Evolutionary conservation across 2,888 invertebrate genomes (phyloP), one percentile per base, ranked within the genome.

Genomic region (Spodoptera exigua): DNA sequence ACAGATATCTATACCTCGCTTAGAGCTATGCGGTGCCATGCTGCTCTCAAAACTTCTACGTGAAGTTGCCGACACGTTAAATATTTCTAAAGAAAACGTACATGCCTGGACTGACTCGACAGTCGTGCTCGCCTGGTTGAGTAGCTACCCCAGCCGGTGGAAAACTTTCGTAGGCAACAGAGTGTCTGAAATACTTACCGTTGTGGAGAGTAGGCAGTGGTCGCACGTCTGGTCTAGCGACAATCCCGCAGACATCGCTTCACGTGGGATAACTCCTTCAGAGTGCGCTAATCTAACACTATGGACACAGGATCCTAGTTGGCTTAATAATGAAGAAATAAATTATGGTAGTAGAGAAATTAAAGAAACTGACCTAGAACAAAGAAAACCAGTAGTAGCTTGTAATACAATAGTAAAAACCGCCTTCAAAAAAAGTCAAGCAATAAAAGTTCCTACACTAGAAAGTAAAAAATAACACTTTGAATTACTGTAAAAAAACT

Each of bases 21-120:
- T 48, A 4, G 48, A 48, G 39, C 39, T 48, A 39, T 39, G 37
- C 37, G 39, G 39, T 2, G 32, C 48, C 12, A 39, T 49, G 1
- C 21, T 48, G 21, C 37, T 48, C 3, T 37, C 47, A 7, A 14
- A 48, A 21, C 37, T 48, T 7, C 14, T 45, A 12, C 10, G 16
- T 21, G 45, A 45, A 45, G 34, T 45, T 2, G 45, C 45, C 12
- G 12, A 48, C 14, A 27, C 39, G 14, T 16, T 48, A 16, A 39
- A 7, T 9, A 39, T 48, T 1, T 12, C 21, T 3, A 2, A 10
- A 14, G 21, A 41, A n/a, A n/a, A n/a, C n/a, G n/a, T 41, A 41
- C 41, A 41, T n/a, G n/a, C 21, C 21, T 41, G 41, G 41, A 41
- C 41, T 21, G 41, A 41, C 7, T 41, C 41, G n/a, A 21, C 41